Conservation (phyloP, 2,113 vertebrate species). For the Alectura lathami region DNA sequence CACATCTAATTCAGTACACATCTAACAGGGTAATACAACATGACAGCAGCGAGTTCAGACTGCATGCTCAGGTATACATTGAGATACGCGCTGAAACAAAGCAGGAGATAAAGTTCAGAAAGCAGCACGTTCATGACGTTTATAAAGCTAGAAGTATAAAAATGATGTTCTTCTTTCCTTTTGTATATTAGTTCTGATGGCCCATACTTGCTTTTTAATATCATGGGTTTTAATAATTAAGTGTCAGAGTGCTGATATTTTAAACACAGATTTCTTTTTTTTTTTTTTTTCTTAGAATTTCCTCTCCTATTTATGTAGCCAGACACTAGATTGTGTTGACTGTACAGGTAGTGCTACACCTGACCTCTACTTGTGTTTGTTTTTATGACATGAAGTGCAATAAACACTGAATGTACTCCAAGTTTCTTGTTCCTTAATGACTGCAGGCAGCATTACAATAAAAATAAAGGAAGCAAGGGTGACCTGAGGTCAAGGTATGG, state of each 20-base stretch:
- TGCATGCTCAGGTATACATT: background rate
- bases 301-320: background rate
- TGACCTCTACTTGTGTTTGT: background rate
- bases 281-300: background rate
- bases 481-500: background rate
- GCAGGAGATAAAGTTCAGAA: background rate
- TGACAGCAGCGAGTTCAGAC: background rate
- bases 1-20: slow-evolving; percentile 13
- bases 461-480: background rate
- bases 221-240: too few relatives aligned
- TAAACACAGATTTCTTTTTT: background rate
- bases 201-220: background rate
- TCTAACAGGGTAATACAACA: background rate
- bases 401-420: background rate
- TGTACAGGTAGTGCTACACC: background rate
- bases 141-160: background rate
- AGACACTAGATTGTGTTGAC: background rate
- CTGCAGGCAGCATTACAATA: background rate
- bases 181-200: background rate
- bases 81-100: background rate
- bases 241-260: background rate
- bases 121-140: background rate
- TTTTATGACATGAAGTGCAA: background rate
- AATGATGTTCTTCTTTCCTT: background rate
- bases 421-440: background rate